These are phyloP conservation scores for Cataglyphis albicans DNA, from an alignment of 2,888 invertebrate species.

Conservation along the genomic window DNA sequence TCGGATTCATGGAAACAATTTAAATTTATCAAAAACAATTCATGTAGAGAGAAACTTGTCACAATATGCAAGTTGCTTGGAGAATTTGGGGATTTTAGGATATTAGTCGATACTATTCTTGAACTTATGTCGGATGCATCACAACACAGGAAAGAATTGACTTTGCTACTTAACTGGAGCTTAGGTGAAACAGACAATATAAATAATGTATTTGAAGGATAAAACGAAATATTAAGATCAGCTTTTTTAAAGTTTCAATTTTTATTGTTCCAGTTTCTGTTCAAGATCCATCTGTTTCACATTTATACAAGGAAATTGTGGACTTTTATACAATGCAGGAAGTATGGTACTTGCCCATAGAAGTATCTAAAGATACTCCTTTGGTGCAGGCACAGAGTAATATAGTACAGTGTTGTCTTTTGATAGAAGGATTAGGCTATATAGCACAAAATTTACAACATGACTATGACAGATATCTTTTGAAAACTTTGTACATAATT, in stretches of 20 bases:
- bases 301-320: constrained; percentile 79
- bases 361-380: constrained; percentile 74
- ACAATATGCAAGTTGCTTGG: constrained; percentile 88
- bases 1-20: constrained; percentile 89
- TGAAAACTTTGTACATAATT: constrained; percentile 90
- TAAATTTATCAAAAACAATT: constrained; percentile 87
- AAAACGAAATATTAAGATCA: not conserved
- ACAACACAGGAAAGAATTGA: constrained; percentile 88
- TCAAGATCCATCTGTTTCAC: constrained; percentile 61
- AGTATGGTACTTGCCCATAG: constrained; percentile 81
- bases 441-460: constrained; percentile 87
- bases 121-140: constrained; percentile 87
- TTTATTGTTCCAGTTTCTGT: constrained; percentile 71
- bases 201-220: constrained; percentile 76
- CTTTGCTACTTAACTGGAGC: constrained; percentile 88
- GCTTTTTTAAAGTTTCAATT: not conserved
- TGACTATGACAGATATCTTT: constrained; percentile 88
- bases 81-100: constrained; percentile 87
- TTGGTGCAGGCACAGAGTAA: constrained; percentile 88
- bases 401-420: constrained; percentile 89
- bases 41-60: constrained; percentile 87
- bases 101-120: constrained; percentile 89
- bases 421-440: constrained; percentile 90
- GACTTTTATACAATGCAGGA: constrained; percentile 79
- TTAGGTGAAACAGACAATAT: constrained; percentile 84